These are phyloP conservation scores for Cataglyphis altisquamis DNA, from an alignment of 2,888 invertebrate genomes.

Conservation along the genomic window DNA sequence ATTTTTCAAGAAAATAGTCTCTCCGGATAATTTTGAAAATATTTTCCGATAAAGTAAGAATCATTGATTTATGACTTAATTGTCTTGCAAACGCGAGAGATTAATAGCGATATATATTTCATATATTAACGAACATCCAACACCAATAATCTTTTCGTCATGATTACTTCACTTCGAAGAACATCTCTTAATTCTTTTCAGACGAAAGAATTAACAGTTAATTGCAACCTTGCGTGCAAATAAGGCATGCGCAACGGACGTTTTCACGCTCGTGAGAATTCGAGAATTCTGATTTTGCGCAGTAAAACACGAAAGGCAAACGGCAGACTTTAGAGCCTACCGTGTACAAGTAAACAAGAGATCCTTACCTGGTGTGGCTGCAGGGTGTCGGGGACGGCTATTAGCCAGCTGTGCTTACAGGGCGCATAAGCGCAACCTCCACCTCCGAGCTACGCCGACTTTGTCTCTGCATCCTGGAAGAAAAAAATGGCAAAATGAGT, in stretches of 20 bases:
- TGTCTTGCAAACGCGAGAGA: not conserved
- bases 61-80: not conserved
- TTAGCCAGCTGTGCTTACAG: slow-evolving; percentile 85
- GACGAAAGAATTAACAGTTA: slow-evolving; percentile 30
- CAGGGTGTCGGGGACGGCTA: slow-evolving; percentile 84
- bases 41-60: not conserved
- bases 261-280: slow-evolving; percentile 33
- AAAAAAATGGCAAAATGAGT: slow-evolving; percentile 66
- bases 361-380: slow-evolving; percentile 81
- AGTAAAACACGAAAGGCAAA: slow-evolving; percentile 26
- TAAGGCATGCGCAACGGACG: not conserved
- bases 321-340: not conserved
- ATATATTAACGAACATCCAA: not conserved
- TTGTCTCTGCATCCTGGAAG: slow-evolving; percentile 83
- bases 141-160: not conserved
- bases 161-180: slow-evolving; percentile 21
- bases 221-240: slow-evolving; percentile 37
- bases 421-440: slow-evolving; percentile 85
- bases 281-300: slow-evolving; percentile 33
- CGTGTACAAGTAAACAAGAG: slow-evolving; percentile 28
- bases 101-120: slow-evolving; percentile 6
- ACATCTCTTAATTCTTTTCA: not conserved
- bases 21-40: not conserved
- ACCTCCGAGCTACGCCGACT: slow-evolving; percentile 82
- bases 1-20: not conserved